Percentiles rank a stretch among this genome's conserved stretches.
These are phyloP conservation scores for Hypotaenidia okinawae DNA, from an alignment of 2,797 vertebrate species.

Conservation along the genomic window DNA sequence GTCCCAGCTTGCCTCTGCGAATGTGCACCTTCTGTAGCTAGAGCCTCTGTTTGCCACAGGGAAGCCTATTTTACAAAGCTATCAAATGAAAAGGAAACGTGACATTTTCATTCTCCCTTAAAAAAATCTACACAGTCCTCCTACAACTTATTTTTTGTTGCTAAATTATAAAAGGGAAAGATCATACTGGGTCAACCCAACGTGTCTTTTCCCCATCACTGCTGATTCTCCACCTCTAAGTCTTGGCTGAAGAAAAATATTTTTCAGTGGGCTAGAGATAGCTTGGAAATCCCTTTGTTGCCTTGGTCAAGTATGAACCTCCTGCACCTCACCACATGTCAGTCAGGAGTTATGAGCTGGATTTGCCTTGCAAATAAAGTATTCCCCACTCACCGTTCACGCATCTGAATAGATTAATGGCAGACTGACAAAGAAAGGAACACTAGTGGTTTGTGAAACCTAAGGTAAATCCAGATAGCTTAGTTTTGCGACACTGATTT, in stretches of 20 bases:
- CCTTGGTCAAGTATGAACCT: background rate
- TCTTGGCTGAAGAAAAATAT: background rate
- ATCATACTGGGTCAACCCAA: background rate
- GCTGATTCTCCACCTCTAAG: background rate
- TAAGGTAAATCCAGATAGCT: background rate
- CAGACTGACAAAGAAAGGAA: background rate
- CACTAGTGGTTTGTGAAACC: background rate
- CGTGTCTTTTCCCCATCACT: background rate
- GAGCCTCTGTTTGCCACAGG: background rate
- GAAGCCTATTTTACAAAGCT: background rate
- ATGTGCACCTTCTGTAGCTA: background rate
- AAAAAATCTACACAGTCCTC: background rate
- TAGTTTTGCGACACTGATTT: background rate
- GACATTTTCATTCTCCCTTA: background rate
- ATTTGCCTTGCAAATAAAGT: background rate
- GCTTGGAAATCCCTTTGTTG: background rate
- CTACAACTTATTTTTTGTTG: background rate
- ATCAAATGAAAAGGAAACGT: background rate
- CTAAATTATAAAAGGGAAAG: background rate
- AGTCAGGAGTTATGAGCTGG: background rate
- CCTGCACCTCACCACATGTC: background rate
- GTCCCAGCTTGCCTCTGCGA: background rate
- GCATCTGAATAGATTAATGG: background rate
- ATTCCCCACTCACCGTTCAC: background rate
- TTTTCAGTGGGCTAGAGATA: background rate